Percentiles rank a stretch among this genome's conserved stretches.
Evolutionary conservation across 1,140 invertebrate species (phyloP).

Genomic region (Daktulosphaira vitifoliae): DNA sequence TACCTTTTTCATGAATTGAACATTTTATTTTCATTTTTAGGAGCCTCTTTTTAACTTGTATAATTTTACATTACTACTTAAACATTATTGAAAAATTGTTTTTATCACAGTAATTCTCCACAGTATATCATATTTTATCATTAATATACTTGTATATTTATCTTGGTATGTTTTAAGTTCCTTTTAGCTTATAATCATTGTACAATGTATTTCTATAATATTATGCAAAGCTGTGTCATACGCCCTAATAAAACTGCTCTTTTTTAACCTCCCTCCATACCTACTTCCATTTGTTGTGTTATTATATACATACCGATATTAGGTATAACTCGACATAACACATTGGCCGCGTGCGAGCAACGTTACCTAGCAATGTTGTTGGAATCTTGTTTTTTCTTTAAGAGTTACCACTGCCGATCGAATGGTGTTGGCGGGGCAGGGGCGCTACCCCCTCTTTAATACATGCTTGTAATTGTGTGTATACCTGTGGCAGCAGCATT

Average conservation of each 20-base stretch:
- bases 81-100: no score
- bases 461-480: not conserved
- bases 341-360: slow-evolving; percentile 21
- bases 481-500: slow-evolving; percentile 10
- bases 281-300: slow-evolving; percentile 1
- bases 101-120: no score
- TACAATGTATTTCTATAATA: not conserved
- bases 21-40: no score
- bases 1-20: no score
- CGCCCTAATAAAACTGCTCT: slow-evolving; percentile 21
- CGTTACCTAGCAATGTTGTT: slow-evolving; percentile 31
- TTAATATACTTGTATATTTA: no score
- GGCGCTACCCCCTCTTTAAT: not conserved
- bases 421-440: not conserved
- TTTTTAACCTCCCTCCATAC: not conserved
- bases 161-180: no score
- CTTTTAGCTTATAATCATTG: no score
- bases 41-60: no score
- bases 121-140: no score
- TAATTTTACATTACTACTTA: no score
- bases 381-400: slow-evolving; percentile 34
- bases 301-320: not conserved
- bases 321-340: slow-evolving; percentile 14
- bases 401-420: slow-evolving; percentile 3
- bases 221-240: not conserved